Conservation (phyloP, 1,140 invertebrate genomes). For the Pseudomyrmex pallidus region DNA sequence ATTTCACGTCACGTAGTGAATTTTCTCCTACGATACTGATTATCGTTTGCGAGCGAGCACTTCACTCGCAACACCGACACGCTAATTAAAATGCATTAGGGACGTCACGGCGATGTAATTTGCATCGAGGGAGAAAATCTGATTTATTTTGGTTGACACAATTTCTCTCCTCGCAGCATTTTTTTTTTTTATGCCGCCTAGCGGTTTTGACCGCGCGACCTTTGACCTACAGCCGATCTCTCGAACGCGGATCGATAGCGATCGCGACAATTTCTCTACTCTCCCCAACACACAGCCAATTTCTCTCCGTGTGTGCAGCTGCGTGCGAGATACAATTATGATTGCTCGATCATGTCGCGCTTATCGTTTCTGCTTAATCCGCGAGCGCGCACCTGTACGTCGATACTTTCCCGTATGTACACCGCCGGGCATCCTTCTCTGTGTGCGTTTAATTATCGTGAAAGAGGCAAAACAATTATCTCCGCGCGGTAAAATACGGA, state of each 20-base stretch:
- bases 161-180: slow-evolving; percentile 19
- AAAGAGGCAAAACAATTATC: not conserved
- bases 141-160: slow-evolving; percentile 47
- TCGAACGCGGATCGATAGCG: slow-evolving; percentile 27
- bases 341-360: slow-evolving; percentile 4
- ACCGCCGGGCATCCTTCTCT: not conserved
- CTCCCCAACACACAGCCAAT: slow-evolving; percentile 7
- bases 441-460: not conserved
- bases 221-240: slow-evolving; percentile 26
- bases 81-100: slow-evolving; percentile 43
- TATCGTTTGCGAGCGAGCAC: slow-evolving; percentile 1
- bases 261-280: slow-evolving; percentile 59
- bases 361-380: slow-evolving; percentile 20
- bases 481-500: not conserved
- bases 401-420: slow-evolving; percentile 32
- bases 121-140: slow-evolving; percentile 51
- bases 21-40: not conserved
- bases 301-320: slow-evolving; percentile 33
- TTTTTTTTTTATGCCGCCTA: not conserved
- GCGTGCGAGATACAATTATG: slow-evolving; percentile 37
- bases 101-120: slow-evolving; percentile 16
- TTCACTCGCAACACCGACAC: slow-evolving; percentile 1
- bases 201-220: slow-evolving; percentile 21
- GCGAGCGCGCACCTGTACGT: slow-evolving; percentile 21
- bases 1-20: too few species aligned